Conservation (phyloP, 2,113 vertebrate species). For the Pomatorhinus ruficollis region DNA sequence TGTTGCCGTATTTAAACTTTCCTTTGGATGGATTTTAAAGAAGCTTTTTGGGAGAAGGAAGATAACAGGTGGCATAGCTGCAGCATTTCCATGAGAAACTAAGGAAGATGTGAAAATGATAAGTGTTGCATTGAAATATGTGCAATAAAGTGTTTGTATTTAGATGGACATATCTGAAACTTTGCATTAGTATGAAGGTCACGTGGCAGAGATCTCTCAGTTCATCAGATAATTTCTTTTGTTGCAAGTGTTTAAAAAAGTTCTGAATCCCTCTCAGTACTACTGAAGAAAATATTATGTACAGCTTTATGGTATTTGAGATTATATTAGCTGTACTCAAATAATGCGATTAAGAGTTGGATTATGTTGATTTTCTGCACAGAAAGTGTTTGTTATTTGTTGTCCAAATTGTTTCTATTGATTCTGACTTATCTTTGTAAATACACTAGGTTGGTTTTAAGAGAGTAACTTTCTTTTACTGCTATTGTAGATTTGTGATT, state of each 20-base stretch:
- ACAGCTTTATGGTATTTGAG: background rate
- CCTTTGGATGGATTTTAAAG: background rate
- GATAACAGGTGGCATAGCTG: background rate
- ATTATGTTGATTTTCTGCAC: background rate
- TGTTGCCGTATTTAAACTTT: background rate
- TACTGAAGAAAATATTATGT: background rate
- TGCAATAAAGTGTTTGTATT: background rate
- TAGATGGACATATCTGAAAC: background rate
- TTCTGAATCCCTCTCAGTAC: background rate
- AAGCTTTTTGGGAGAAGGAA: background rate
- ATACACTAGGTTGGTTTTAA: background rate
- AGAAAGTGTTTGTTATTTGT: background rate
- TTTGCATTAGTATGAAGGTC: background rate
- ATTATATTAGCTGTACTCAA: background rate
- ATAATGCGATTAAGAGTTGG: background rate
- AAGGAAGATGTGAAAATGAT: background rate
- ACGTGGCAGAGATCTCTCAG: background rate
- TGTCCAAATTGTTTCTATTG: background rate
- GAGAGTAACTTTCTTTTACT: background rate
- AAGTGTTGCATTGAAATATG: background rate
- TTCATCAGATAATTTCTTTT: background rate
- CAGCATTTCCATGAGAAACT: background rate
- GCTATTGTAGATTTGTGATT: background rate
- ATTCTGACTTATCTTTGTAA: background rate
- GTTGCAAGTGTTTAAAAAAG: background rate